A percentile compares a stretch with the other conserved stretches of the same genome.
Conservation (phyloP, 2,797 vertebrate genomes). For the Notolepis coatsorum region DNA sequence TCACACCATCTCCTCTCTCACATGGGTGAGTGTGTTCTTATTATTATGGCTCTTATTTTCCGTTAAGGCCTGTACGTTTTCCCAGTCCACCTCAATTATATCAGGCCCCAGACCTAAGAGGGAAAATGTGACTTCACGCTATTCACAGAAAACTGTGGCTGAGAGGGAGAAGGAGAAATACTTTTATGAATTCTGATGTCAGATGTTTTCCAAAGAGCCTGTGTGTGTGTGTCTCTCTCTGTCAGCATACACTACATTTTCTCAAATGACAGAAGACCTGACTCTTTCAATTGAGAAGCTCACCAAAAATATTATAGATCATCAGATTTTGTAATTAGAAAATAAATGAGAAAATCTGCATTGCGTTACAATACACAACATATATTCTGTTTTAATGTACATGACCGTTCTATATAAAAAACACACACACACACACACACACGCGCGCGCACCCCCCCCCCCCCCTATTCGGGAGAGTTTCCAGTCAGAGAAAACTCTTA, state of each 20-base stretch:
- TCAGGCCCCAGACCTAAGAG: conserved; percentile 58
- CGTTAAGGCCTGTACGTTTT: conserved; percentile 72
- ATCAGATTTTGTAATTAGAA: no score
- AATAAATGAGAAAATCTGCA: neutral
- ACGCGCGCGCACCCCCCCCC: conserved; percentile 5
- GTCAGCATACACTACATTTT: no score
- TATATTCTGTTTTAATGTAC: no score
- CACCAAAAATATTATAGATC: no score
- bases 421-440: neutral
- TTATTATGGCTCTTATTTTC: conserved; percentile 76
- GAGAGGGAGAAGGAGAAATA: conserved; percentile 65
- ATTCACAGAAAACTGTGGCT: conserved; percentile 69
- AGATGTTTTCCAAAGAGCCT: conserved; percentile 74
- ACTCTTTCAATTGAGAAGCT: no score
- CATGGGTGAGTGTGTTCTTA: conserved; percentile 46
- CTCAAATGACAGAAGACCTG: no score
- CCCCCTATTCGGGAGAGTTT: conserved; percentile 2
- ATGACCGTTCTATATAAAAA: no score
- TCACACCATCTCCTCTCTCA: conserved; percentile 40
- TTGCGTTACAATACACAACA: conserved; percentile 5
- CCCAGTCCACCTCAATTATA: conserved; percentile 79
- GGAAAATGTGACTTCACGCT: conserved; percentile 80
- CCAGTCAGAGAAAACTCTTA: conserved; percentile 28
- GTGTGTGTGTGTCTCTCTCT: conserved; percentile 7
- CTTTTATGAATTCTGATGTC: conserved; percentile 79